Percentiles rank a stretch among this genome's conserved stretches.
These are phyloP conservation scores for Bombus ignitus DNA, from an alignment of 1,140 invertebrate genomes.

Conservation along the genomic window DNA sequence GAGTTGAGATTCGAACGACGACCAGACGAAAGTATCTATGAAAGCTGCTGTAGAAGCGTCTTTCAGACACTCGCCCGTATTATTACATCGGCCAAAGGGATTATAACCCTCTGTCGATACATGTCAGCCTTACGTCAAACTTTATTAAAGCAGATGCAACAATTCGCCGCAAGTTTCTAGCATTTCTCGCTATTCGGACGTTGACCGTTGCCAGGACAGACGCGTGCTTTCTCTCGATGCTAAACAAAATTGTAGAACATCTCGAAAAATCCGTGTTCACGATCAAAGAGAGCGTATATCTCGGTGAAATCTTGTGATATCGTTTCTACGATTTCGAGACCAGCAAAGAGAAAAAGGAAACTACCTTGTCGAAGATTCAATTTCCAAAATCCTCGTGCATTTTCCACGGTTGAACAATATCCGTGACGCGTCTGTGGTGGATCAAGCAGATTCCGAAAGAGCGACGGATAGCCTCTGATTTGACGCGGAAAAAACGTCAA, in stretches of 20 bases:
- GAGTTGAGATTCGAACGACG: neutral
- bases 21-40: neutral
- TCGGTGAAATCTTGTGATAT: neutral
- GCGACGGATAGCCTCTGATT: neutral
- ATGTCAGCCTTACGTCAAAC: neutral
- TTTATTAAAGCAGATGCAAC: neutral
- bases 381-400: slow-evolving; percentile 6
- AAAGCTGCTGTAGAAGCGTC: neutral
- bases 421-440: neutral
- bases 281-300: neutral
- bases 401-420: neutral
- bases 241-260: neutral
- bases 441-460: neutral
- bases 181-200: neutral
- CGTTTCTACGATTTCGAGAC: neutral
- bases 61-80: neutral
- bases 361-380: neutral
- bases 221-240: neutral
- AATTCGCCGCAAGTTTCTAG: neutral
- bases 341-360: neutral
- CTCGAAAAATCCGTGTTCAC: neutral
- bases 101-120: neutral
- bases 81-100: slow-evolving; percentile 1
- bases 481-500: neutral
- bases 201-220: neutral